Conservation (phyloP, 2,113 vertebrate species). For the Myodes glareolus region DNA sequence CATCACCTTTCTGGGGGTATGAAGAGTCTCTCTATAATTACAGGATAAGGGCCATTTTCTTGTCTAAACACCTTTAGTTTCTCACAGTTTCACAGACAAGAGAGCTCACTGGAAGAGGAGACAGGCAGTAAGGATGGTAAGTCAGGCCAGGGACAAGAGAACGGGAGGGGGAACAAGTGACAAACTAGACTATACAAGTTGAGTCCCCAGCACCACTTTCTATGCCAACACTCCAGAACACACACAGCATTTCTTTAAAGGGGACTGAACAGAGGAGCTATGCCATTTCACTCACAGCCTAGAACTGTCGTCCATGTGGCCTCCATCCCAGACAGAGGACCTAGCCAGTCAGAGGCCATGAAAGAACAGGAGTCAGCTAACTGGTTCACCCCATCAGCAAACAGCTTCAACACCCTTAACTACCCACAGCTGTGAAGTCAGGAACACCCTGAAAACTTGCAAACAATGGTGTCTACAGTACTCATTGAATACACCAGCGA, state of each 20-base stretch:
- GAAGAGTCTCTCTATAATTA: conserved; percentile 8
- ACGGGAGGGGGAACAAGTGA: neutral
- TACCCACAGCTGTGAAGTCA: conserved; percentile 57
- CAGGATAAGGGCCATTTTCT: neutral
- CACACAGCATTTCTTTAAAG: neutral
- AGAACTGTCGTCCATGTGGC: neutral
- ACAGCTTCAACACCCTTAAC: conserved; percentile 46
- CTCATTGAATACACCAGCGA: conserved; percentile 30
- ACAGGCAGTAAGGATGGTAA: too few species aligned
- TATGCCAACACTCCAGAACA: neutral
- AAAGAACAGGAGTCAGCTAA: neutral
- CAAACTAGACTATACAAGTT: neutral
- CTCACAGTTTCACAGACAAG: neutral
- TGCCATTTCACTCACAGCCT: fast-evolving
- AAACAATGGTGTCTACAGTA: conserved; percentile 46
- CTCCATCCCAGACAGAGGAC: neutral
- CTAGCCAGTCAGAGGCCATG: neutral
- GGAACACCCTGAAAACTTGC: conserved; percentile 69
- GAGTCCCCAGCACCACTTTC: neutral
- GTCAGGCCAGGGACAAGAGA: neutral
- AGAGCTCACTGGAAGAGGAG: neutral
- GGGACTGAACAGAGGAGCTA: neutral
- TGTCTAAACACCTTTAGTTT: neutral
- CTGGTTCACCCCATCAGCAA: neutral
- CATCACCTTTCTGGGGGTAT: neutral